These are phyloP conservation scores for Clarias gariepinus DNA, from an alignment of 2,113 vertebrate species.

Conservation along the genomic window DNA sequence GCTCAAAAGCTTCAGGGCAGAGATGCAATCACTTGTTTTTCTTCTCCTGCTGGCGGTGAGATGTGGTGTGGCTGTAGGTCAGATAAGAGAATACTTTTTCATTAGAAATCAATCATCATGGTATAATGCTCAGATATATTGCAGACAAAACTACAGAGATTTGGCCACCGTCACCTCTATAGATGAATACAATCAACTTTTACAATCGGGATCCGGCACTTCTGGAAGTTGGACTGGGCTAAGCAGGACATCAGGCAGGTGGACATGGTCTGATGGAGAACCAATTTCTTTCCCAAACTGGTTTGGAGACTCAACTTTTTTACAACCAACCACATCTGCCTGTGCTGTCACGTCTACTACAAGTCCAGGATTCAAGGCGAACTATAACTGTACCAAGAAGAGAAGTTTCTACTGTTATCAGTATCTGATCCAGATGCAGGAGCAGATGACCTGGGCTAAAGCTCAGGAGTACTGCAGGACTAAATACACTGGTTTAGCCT, in stretches of 20 bases:
- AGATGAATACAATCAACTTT: not conserved
- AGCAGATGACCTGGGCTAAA: constrained; percentile 46
- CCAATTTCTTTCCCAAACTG: not conserved
- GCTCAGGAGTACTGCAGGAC: constrained; percentile 32
- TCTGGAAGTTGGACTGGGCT: constrained; percentile 38
- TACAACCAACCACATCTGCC: accelerated
- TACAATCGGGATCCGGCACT: not conserved
- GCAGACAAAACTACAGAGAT: constrained; percentile 3
- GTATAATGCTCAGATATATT: constrained; percentile 1
- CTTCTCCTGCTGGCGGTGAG: not conserved
- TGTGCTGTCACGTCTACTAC: not conserved
- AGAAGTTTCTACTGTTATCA: constrained; percentile 25
- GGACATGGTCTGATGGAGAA: constrained; percentile 48
- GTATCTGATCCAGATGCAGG: constrained; percentile 23
- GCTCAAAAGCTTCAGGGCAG: not conserved
- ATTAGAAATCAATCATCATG: not conserved
- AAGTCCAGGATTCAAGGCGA: not conserved
- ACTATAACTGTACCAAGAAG: accelerated
- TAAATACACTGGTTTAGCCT: constrained; percentile 34
- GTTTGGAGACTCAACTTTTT: not conserved
- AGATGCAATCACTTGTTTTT: constrained; percentile 10
- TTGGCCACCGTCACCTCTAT: not conserved
- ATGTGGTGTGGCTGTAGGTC: not conserved
- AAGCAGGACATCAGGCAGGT: not conserved
- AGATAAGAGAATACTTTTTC: not conserved